Evolutionary conservation across 2,888 invertebrate species (phyloP).

Genomic region (Anoplius nigerrimus): DNA sequence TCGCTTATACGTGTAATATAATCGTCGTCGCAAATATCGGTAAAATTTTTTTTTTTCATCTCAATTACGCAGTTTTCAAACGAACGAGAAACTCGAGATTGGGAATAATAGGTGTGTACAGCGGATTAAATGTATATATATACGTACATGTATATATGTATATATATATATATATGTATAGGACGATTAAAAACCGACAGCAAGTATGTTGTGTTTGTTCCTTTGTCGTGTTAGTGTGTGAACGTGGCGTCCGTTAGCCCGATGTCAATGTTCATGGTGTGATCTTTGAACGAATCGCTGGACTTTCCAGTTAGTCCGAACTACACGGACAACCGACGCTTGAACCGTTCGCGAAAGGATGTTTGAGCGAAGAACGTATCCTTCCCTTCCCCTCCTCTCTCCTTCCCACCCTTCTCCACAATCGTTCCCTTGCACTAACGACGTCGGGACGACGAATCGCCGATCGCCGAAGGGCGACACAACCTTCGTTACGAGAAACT

Average conservation of each 20-base stretch:
- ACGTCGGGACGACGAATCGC: conserved; percentile 40
- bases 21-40: conserved; percentile 53
- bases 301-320: too few relatives aligned
- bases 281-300: not conserved
- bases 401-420: conserved; percentile 15
- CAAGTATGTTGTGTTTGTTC: conserved; percentile 43
- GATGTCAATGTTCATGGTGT: conserved; percentile 5
- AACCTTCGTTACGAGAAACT: conserved; percentile 72
- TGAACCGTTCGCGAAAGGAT: conserved; percentile 44
- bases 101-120: conserved; percentile 56
- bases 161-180: conserved; percentile 43
- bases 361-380: conserved; percentile 34
- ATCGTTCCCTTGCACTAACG: conserved; percentile 53
- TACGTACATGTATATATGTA: conserved; percentile 30
- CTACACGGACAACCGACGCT: conserved; percentile 33
- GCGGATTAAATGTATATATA: conserved; percentile 53
- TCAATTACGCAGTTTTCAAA: conserved; percentile 19
- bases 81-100: conserved; percentile 49
- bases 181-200: conserved; percentile 57
- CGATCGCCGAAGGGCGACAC: conserved; percentile 57
- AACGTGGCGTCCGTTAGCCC: conserved; percentile 23
- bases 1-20: conserved; percentile 53
- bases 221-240: conserved; percentile 27
- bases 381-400: too few relatives aligned
- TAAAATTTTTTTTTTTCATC: conserved; percentile 34